A percentile compares a stretch with the other conserved stretches of the same genome.
These are phyloP conservation scores for Smithornis capensis DNA, from an alignment of 2,113 vertebrate species.

Conservation along the genomic window DNA sequence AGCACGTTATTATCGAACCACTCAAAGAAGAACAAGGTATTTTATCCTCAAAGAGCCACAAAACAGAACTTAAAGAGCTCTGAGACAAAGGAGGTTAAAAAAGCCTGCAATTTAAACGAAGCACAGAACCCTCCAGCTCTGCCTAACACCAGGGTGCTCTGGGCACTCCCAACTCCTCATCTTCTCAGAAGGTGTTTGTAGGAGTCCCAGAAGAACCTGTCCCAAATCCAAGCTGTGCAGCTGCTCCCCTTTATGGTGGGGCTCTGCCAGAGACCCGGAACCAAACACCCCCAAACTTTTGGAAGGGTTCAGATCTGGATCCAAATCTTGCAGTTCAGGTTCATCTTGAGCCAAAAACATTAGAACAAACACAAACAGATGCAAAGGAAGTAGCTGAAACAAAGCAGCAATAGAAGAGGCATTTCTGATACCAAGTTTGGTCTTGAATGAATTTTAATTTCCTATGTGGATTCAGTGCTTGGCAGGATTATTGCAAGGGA, in stretches of 20 bases:
- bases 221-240: constrained; percentile 47
- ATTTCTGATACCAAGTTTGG: background rate
- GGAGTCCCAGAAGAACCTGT: background rate
- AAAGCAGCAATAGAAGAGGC: constrained; percentile 29
- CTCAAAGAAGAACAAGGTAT: background rate
- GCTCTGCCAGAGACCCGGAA: constrained; percentile 31
- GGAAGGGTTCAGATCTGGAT: constrained; percentile 18
- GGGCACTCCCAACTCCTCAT: background rate
- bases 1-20: accelerated
- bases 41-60: background rate
- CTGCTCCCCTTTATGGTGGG: constrained; percentile 2
- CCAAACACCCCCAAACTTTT: constrained; percentile 24
- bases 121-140: background rate
- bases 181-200: background rate
- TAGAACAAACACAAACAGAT: constrained; percentile 47
- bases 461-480: constrained; percentile 11
- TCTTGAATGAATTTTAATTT: constrained; percentile 14
- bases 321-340: background rate
- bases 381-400: constrained; percentile 49
- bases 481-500: constrained; percentile 19
- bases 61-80: background rate
- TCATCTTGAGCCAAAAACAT: background rate
- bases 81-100: background rate
- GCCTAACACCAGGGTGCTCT: background rate
- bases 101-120: background rate